These are phyloP conservation scores for Leguminivora glycinivorella DNA, from an alignment of 1,140 invertebrate genomes.

Conservation along the genomic window DNA sequence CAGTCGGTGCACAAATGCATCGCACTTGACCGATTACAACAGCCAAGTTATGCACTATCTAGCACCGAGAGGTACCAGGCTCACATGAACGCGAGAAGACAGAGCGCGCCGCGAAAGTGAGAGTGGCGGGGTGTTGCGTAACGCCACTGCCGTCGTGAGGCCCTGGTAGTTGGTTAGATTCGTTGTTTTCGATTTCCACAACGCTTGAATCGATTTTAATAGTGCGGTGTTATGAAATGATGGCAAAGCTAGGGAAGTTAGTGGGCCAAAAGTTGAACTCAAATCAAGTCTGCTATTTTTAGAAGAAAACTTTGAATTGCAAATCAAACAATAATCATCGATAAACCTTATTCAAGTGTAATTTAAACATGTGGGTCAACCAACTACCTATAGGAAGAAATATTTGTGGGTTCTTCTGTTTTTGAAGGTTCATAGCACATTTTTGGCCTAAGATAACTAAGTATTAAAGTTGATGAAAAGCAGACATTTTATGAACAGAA, in stretches of 20 bases:
- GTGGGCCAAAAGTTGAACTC: too few relatives aligned
- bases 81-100: constrained; percentile 39
- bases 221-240: not conserved
- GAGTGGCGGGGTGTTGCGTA: constrained; percentile 59
- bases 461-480: too few relatives aligned
- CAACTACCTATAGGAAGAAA: too few relatives aligned
- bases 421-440: too few relatives aligned
- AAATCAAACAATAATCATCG: too few relatives aligned
- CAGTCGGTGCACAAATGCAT: not conserved
- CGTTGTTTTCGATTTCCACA: constrained; percentile 37
- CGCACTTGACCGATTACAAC: constrained; percentile 22
- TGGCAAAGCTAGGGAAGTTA: not conserved
- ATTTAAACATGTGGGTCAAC: too few relatives aligned
- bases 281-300: too few relatives aligned
- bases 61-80: constrained; percentile 41
- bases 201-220: not conserved
- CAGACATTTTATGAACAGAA: too few relatives aligned
- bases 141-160: constrained; percentile 53
- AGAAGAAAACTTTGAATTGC: too few relatives aligned
- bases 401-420: too few relatives aligned
- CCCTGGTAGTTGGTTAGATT: constrained; percentile 45
- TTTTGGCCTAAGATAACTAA: too few relatives aligned
- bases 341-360: too few relatives aligned
- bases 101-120: constrained; percentile 65
- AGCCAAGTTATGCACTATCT: constrained; percentile 21